Evolutionary conservation across 2,113 vertebrate genomes (phyloP), one percentile per base, ranked within the genome.

Genomic region (Xiphophorus hellerii): DNA sequence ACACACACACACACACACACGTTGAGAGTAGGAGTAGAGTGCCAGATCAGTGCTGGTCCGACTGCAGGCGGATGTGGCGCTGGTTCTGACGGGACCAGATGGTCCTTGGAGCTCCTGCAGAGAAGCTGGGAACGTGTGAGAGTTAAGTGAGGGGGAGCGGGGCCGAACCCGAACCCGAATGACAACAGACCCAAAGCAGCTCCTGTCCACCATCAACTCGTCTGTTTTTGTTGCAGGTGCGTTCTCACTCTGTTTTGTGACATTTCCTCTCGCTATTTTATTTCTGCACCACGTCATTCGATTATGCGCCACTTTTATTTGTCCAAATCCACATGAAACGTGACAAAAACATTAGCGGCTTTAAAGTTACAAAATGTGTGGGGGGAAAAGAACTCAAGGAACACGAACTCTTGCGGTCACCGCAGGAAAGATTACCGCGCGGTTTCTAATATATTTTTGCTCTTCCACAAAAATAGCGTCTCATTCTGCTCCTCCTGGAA

Each of bases 11-110:
- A 4, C 14, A 58, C 37, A 68, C 71, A 67, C 75, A 80, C 63
- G 76, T 82, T 63, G 78, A 67, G 86, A 82, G 84, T 79, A 63
- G 84, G 85, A 80, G 81, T 74, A 66, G 66, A 73, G 87, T 76
- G 88, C 88, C 92, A 88, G 88, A 85, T 85, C 81, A 71, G 79
- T 70, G 68, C 77, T 90, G 87, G 88, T 72, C 87, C 76, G 79
- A 80, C 75, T 78, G 86, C 74, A 84, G 86, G 89, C 74, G 81
- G 88, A 84, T 71, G 76, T 73, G 28, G 87, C 25, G 74, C 77
- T 70, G 77, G 74, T 74, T 73, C 87, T 88, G 82, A 64, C 68
- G 81, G 82, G 83, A 88, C 85, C 92, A 93, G 91, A 93, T 93
- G 92, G 91, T 81, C 85, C 82, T 86, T 12, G 70, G 10, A 77